These are phyloP conservation scores for Ambastaia sidthimunki DNA, from an alignment of 2,797 vertebrate species.

Conservation along the genomic window DNA sequence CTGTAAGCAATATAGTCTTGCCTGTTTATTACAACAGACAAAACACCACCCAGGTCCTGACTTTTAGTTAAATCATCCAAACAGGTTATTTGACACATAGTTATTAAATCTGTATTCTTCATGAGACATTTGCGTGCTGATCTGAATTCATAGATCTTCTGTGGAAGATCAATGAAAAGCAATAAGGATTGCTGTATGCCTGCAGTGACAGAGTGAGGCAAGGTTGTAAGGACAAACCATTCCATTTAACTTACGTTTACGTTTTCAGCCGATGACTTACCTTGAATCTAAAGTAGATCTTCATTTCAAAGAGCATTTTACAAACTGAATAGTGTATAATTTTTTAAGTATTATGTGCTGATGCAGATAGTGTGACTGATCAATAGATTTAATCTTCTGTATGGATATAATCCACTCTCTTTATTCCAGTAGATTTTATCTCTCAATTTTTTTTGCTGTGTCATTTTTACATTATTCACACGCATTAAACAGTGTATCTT, in stretches of 20 bases:
- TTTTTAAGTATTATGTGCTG: background rate
- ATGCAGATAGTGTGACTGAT: background rate
- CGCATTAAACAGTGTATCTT: background rate
- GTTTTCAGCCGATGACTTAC: background rate
- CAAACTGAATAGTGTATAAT: background rate
- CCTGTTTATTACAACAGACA: too few relatives aligned
- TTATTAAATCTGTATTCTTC: conserved; percentile 1
- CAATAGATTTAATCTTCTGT: background rate
- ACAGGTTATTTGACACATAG: background rate
- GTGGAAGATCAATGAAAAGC: background rate
- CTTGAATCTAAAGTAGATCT: background rate
- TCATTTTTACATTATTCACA: background rate
- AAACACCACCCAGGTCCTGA: too few relatives aligned
- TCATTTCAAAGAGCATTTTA: background rate
- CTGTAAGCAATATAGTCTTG: too few relatives aligned
- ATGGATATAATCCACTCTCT: background rate
- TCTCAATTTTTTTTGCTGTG: background rate
- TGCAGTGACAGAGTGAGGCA: background rate
- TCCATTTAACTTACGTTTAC: background rate
- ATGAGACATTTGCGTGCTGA: background rate
- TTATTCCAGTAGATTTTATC: background rate
- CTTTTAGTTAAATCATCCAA: too few relatives aligned
- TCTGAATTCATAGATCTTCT: background rate
- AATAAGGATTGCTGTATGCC: background rate
- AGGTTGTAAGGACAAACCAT: background rate